Evolutionary conservation across 2,888 invertebrate genomes (phyloP), one percentile per base, ranked within the genome.

Genomic region (Trypoxylon attenuatum): DNA sequence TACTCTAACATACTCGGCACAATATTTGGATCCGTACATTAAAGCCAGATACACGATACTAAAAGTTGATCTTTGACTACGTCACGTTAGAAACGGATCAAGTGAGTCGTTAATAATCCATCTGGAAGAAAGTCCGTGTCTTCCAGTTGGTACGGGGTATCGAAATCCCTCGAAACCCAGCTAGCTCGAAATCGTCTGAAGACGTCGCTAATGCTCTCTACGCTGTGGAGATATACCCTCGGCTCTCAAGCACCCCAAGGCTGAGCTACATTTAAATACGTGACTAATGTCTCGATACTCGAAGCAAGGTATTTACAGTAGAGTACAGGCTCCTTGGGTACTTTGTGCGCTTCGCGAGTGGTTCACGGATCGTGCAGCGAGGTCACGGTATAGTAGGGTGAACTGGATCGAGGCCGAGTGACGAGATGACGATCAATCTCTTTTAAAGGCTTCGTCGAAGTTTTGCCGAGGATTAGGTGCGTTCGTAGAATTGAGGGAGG

Each of bases 381-480:
- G 13, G 23, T n/a, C 18, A 38, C 38, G 19, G 25, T n/a, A 54
- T 4, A 4, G 33, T 27, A 13, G 33, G 1, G 33, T 6, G 19
- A 47, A 58, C 27, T 42, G 51, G 51, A 67, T 66, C 52, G 67
- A 61, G 52, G 59, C 69, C 68, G 66, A 67, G 52, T 71, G 71
- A 69, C 62, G 60, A 66, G 72, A 69, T 58, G 73, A 64, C 80
- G 67, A 84, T 84, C 80, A 82, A 83, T 83, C 83, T 81, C 77
- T 77, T 80, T 81, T 79, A 78, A 79, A 73, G 73, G 74, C 69
- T 73, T 78, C 77, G 75, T 75, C 72, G 64, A 78, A 76, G 68
- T 75, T 80, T 79, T 67, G 72, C 54, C 59, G 60, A 58, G 77
- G 77, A 79, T 82, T 79, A 78, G 75, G 66, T 50, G 68, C 47